Base-by-base conservation (phyloP, 2,113 vertebrate species). In the Ammodytes marinus region DNA sequence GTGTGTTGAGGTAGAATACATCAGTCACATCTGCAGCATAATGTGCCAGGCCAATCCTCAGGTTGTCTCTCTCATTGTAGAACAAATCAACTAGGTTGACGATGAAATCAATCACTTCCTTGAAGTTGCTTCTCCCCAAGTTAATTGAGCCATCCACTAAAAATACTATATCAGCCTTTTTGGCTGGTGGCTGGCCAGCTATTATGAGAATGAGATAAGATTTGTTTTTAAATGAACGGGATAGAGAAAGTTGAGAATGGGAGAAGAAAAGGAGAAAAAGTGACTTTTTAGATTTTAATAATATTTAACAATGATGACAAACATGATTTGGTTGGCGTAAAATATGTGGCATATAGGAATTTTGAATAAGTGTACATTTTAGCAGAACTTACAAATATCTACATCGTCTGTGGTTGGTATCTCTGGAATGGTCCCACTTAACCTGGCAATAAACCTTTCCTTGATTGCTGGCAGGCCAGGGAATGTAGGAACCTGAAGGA, bases 141-240 rank as follows among this genome's bases (percentile, higher is more conserved):
- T 99, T 99, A 74, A 99, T 99, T 85, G 98, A 99, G 7, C 97
- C 96, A 35, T 99, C 98, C 90, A 99, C 88, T 79, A 99, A 93
- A 94, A 99, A 99, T 53, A 99, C 97, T 10, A 99, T 96, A 65
- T 99, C 98, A 4, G 97, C 98, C 76, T 95, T 95, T 86, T 97
- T 99, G 19, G 85, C 0, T 57, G 93, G 86, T 49, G 70, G 81
- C 2, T 80, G 15, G 19, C 8, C 84, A 64, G 53, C 1, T 69
- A 43, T 80, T 91, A 60, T 4, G 7, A 58, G 11, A 82, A 61
- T 59, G 85, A 60, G 72, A 66, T 8, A 0, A 65, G 0, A 69
- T 27, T 55, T 81, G n/a, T 53, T 14, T 27, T 53, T 4, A 67
- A 27, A 27, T 27, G 8, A 5, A 65, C 2, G 69, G 4, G 19